Evolutionary conservation across 2,888 invertebrate species (phyloP).

Genomic region (Tipula vernalis): DNA sequence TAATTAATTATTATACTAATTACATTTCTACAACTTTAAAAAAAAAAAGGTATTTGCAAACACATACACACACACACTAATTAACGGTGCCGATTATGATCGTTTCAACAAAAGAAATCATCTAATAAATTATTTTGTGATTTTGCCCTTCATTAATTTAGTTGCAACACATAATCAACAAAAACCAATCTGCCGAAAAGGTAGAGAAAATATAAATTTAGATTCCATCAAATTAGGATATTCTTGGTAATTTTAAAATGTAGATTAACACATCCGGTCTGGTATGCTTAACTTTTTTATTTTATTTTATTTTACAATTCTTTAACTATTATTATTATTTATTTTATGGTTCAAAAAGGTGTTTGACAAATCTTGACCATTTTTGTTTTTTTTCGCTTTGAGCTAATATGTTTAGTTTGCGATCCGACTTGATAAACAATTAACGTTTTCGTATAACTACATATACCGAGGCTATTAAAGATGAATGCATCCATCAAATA

Average conservation of each 20-base stretch:
- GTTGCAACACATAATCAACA: background rate
- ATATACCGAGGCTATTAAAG: background rate
- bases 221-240: background rate
- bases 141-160: background rate
- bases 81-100: background rate
- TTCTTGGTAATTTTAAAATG: slow-evolving; percentile 9
- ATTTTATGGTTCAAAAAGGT: background rate
- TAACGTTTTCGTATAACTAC: background rate
- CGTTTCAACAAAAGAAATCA: background rate
- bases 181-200: background rate
- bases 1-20: background rate
- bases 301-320: background rate
- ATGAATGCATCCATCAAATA: background rate
- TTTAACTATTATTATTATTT: background rate
- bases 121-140: background rate
- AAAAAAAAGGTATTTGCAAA: background rate
- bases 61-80: background rate
- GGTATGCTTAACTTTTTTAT: background rate
- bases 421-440: background rate
- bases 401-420: background rate
- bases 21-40: background rate
- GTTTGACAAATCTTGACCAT: slow-evolving; percentile 10
- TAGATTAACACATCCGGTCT: slow-evolving; percentile 10
- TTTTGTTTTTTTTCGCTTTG: background rate
- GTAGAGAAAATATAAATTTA: slow-evolving; percentile 4